Percentiles rank a stretch among this genome's conserved stretches.
These are phyloP conservation scores for Lophochroa leadbeateri DNA, from an alignment of 2,113 vertebrate genomes.

Conservation along the genomic window DNA sequence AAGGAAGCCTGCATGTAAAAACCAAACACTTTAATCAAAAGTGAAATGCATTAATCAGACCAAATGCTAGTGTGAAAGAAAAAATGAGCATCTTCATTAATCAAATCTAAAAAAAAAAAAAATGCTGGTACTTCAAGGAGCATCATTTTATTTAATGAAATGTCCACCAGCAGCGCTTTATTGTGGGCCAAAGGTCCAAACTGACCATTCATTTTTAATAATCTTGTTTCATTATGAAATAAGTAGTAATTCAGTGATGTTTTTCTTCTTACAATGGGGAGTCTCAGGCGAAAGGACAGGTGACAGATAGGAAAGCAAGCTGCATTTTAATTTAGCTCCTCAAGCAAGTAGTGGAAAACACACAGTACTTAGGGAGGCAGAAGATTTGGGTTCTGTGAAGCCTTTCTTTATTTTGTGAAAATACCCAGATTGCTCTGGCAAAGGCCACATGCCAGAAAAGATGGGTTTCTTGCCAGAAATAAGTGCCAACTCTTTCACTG, in stretches of 20 bases:
- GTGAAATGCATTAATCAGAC: background rate
- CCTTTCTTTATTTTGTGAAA: background rate
- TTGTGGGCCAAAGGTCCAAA: background rate
- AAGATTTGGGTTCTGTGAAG: background rate
- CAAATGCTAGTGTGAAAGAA: background rate
- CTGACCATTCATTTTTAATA: constrained; percentile 6
- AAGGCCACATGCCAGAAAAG: background rate
- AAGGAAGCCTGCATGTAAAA: background rate
- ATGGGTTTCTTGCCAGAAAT: background rate
- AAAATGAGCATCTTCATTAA: background rate
- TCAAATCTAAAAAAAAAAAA: constrained; percentile 8
- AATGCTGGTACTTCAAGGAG: background rate
- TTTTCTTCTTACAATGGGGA: background rate
- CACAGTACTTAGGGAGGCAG: background rate
- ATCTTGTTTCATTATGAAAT: background rate
- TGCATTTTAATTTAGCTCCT: background rate
- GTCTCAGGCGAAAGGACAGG: background rate
- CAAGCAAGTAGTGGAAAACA: background rate
- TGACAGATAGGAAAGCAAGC: background rate
- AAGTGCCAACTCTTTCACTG: background rate
- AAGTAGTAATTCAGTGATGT: background rate
- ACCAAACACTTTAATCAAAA: constrained; percentile 33
- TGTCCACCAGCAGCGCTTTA: background rate
- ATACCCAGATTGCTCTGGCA: background rate
- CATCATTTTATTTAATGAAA: background rate